phyloP scores from a whole-genome alignment of 2,888 invertebrate species.

The Acrobasis suavella region DNA sequence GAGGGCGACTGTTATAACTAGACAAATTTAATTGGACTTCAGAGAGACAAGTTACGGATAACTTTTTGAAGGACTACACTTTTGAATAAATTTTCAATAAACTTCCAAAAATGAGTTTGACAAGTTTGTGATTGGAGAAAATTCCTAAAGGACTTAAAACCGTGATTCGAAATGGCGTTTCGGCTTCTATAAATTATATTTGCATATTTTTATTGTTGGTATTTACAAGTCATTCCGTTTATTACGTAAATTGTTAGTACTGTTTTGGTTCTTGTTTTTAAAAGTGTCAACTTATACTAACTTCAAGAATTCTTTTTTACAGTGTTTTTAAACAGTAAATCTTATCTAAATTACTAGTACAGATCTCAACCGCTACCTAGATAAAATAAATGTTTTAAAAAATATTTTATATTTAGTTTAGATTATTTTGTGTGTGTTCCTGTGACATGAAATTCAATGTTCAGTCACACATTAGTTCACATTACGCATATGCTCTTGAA shows the following conservation, averaged over 20 bases:
- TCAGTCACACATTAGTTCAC: no score
- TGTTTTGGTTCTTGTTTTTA: not conserved
- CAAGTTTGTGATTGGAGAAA: conserved; percentile 68
- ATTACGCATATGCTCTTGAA: no score
- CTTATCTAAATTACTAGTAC: not conserved
- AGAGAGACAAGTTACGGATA: conserved; percentile 63
- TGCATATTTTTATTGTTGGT: conserved; percentile 28
- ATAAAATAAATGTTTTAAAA: no score
- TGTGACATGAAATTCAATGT: no score
- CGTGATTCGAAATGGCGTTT: conserved; percentile 33
- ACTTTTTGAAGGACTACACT: conserved; percentile 64
- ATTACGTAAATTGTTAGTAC: not conserved
- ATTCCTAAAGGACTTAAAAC: conserved; percentile 50
- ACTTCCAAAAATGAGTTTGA: conserved; percentile 67
- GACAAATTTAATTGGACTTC: conserved; percentile 67
- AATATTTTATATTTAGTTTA: no score
- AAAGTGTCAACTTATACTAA: not conserved
- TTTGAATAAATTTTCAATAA: conserved; percentile 74
- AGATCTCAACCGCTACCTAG: not conserved
- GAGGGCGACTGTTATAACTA: conserved; percentile 52
- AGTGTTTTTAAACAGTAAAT: not conserved
- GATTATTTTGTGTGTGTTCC: no score
- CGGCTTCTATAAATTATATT: conserved; percentile 32
- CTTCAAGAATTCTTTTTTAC: not conserved
- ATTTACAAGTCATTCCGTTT: not conserved